A percentile compares a stretch with the other conserved stretches of the same genome.
phyloP scores from a whole-genome alignment of 2,888 invertebrate species.

The Rhogogaster chlorosoma region DNA sequence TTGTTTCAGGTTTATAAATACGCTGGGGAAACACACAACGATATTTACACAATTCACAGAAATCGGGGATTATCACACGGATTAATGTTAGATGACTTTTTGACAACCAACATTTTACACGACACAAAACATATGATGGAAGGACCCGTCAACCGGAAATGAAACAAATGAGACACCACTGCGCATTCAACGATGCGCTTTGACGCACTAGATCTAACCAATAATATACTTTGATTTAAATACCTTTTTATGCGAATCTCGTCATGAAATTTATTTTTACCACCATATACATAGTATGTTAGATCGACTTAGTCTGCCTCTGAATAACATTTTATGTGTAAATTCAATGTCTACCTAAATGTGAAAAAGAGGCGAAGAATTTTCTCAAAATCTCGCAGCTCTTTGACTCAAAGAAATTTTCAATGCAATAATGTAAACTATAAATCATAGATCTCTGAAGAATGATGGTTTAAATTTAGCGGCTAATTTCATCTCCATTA shows the following conservation, averaged over 20 bases:
- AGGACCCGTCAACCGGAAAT: slow-evolving; percentile 40
- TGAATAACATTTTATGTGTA: not conserved
- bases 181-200: slow-evolving; percentile 15
- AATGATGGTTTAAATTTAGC: not conserved
- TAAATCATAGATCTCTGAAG: not conserved
- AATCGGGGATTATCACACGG: not conserved
- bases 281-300: not conserved
- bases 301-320: not conserved
- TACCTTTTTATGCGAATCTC: not conserved
- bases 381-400: not conserved
- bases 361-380: not conserved
- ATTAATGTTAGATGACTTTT: slow-evolving; percentile 18
- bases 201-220: slow-evolving; percentile 13
- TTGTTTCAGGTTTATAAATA: not conserved
- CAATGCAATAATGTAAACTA: not conserved
- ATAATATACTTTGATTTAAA: not conserved
- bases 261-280: not conserved
- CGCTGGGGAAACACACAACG: not conserved
- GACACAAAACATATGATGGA: slow-evolving; percentile 50
- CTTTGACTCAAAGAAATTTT: not conserved
- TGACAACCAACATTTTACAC: slow-evolving; percentile 45
- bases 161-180: slow-evolving; percentile 22
- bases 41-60: not conserved
- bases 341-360: not conserved
- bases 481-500: not conserved